A percentile compares a stretch with the other conserved stretches of the same genome.
phyloP scores from a whole-genome alignment of 1,140 invertebrate species.

The Solenopsis invicta region DNA sequence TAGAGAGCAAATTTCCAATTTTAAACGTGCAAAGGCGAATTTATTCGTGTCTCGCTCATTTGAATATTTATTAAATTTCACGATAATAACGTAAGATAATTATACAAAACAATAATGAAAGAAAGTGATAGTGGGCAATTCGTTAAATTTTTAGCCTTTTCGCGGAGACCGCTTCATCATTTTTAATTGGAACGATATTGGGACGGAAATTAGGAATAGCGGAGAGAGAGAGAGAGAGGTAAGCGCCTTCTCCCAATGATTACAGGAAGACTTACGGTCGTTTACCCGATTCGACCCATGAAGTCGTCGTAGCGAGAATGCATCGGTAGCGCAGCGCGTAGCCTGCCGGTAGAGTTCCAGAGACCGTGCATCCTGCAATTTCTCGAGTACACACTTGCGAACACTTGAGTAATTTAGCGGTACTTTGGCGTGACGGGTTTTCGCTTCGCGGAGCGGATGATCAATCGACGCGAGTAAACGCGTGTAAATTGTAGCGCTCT shows the following conservation, averaged over 20 bases:
- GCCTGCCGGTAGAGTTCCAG: constrained; percentile 45
- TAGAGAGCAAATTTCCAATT: neutral
- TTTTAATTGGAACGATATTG: constrained; percentile 44
- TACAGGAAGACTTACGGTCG: constrained; percentile 60
- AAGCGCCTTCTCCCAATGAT: constrained; percentile 52
- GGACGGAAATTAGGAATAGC: constrained; percentile 51
- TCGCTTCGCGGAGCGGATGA: constrained; percentile 74
- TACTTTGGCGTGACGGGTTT: constrained; percentile 76
- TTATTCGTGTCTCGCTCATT: neutral
- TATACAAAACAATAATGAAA: too few species aligned
- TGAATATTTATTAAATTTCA: neutral
- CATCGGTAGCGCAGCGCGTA: constrained; percentile 49
- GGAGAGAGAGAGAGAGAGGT: constrained; percentile 14
- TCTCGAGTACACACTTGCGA: constrained; percentile 74
- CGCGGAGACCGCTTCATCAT: neutral
- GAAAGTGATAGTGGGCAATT: neutral
- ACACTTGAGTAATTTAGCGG: constrained; percentile 77
- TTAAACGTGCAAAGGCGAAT: neutral
- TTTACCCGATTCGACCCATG: constrained; percentile 40
- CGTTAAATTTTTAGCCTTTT: neutral
- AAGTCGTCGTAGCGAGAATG: constrained; percentile 55
- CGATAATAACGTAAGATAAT: neutral
- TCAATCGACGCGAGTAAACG: constrained; percentile 73
- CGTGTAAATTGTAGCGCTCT: constrained; percentile 70
- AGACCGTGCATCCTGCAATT: constrained; percentile 75